Percentiles rank a stretch among this genome's conserved stretches.
phyloP scores from a whole-genome alignment of 2,797 vertebrate species.

The Myotis pilosus region DNA sequence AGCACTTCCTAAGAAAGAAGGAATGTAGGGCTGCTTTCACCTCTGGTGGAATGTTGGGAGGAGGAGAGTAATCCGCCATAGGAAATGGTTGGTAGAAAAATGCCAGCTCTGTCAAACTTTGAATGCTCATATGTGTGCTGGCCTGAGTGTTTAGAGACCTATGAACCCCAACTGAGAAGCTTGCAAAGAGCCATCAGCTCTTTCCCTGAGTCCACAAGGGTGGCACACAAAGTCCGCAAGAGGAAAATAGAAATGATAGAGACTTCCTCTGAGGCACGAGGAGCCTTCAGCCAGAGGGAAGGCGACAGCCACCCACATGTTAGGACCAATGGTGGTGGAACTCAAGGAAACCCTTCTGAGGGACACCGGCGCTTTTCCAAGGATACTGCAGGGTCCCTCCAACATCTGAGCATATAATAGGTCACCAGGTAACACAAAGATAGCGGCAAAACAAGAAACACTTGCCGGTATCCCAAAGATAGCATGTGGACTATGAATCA shows the following conservation, averaged over 20 bases:
- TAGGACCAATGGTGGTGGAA: neutral
- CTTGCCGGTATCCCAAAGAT: neutral
- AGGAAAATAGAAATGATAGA: neutral
- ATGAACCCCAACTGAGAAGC: neutral
- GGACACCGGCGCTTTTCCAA: neutral
- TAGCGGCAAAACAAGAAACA: neutral
- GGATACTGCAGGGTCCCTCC: neutral
- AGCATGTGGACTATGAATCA: neutral
- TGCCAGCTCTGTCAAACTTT: neutral
- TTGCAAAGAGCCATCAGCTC: neutral
- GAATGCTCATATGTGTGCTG: neutral
- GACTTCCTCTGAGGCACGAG: neutral
- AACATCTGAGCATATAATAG: neutral
- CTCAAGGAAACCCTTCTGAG: neutral
- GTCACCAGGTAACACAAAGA: neutral
- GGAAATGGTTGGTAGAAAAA: neutral
- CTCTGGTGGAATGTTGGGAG: neutral
- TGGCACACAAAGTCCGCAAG: neutral
- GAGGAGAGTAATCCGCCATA: neutral
- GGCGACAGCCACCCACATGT: rapidly evolving
- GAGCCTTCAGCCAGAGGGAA: neutral
- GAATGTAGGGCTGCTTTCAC: neutral
- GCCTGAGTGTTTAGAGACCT: neutral
- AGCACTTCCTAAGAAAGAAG: neutral
- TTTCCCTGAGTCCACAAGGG: neutral